Base-by-base conservation (phyloP, 2,797 vertebrate genomes). In the Dipus sagitta region DNA sequence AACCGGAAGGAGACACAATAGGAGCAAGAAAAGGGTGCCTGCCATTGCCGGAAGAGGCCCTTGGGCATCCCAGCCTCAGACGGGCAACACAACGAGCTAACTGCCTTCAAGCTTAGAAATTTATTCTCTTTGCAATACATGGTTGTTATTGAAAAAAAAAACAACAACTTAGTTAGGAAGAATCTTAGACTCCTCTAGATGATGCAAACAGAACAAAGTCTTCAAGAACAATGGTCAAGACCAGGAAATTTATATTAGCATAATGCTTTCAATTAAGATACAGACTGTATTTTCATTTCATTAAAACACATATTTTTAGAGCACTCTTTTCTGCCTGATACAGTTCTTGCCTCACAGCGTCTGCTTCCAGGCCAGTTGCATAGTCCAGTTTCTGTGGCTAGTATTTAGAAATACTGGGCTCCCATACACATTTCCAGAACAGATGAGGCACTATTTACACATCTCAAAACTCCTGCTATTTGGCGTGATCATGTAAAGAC, bases 361-460 rank as follows among this genome's bases (percentile, higher is more conserved):
- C 79, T 82, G 8, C 10, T 68, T 26, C 9, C 8, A 71, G 77
- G 34, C 11, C 60, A 85, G 52, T 4, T 30, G 38, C 21, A 80
- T 20, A 68, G 0, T 34, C 26, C 6, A 70, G 42, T 80, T 92
- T 62, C 65, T 71, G 86, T 65, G 38, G 64, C 54, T 72, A 58
- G n/a, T 47, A 68, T 58, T 90, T 92, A 65, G 30, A 91, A 96
- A 93, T 88, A 47, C 60, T 84, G 4, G 62, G 80, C 68, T 34
- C 34, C 82, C 26, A 54, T 20, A 28, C 17, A 2, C 72, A 8
- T 60, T 92, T 28, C 24, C 21, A 11, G 4, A 23, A 86, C 65
- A 72, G 24, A 64, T 62, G 68, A 82, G 74, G 6, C 8, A 64
- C 7, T 76, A 30, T 82, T 88, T 32, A 71, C 30, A 2, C 30